Evolutionary conservation across 2,113 vertebrate species (phyloP).

Genomic region (Erythrolamprus reginae): DNA sequence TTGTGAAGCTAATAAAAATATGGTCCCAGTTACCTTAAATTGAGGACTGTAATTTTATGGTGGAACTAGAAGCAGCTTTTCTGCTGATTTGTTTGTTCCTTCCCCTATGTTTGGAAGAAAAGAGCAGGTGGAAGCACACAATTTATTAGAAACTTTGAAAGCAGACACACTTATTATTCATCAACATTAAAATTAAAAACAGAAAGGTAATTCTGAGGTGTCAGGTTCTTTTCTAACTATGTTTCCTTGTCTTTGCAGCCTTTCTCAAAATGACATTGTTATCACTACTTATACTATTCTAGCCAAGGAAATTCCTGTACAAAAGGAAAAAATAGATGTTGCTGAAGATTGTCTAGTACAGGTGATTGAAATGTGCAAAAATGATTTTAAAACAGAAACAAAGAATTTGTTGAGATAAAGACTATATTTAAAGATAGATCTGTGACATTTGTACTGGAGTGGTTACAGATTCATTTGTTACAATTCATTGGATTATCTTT

Average conservation of each 20-base stretch:
- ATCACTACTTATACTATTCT: conserved; percentile 91
- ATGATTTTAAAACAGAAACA: neutral
- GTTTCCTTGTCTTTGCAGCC: conserved; percentile 61
- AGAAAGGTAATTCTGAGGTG: neutral
- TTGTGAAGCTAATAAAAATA: neutral
- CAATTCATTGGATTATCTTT: neutral
- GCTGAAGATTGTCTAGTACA: conserved; percentile 68
- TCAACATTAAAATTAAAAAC: neutral
- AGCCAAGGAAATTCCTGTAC: conserved; percentile 82
- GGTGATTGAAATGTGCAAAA: neutral
- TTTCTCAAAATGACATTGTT: conserved; percentile 85
- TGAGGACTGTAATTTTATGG: neutral
- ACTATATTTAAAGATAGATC: neutral
- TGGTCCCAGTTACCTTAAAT: neutral
- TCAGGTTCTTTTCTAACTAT: neutral
- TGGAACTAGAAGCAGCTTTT: neutral
- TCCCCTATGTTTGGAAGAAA: neutral
- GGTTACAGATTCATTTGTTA: neutral
- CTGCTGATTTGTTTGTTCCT: neutral
- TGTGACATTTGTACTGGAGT: neutral
- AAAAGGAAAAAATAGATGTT: conserved; percentile 74
- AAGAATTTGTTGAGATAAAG: neutral
- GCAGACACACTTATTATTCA: neutral
- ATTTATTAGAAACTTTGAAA: neutral
- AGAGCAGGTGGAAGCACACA: neutral